Conservation (phyloP, 2,888 invertebrate species). For the Octonoba sinensis region DNA sequence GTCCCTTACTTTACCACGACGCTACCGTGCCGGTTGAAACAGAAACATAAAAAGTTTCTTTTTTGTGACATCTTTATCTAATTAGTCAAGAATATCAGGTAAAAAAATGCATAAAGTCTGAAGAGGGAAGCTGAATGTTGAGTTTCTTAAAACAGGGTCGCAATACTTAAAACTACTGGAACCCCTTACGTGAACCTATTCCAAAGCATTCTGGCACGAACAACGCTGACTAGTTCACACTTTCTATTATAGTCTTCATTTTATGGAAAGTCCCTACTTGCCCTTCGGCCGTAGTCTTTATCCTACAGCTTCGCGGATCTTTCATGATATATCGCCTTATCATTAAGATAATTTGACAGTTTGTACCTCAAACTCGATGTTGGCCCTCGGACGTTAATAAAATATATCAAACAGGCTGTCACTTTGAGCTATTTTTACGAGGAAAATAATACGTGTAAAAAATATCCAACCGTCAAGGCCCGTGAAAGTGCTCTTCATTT, state of each 20-base stretch:
- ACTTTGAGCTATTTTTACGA: conserved; percentile 63
- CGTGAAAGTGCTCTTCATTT: neutral
- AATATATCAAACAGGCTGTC: conserved; percentile 61
- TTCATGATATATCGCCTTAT: conserved; percentile 62
- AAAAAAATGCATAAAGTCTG: no score
- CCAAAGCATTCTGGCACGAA: no score
- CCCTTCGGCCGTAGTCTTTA: conserved; percentile 43
- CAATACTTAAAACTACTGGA: no score
- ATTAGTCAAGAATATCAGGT: no score
- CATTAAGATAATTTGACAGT: conserved; percentile 64
- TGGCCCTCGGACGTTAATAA: conserved; percentile 63
- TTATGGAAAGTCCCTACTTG: conserved; percentile 17
- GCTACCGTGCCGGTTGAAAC: no score
- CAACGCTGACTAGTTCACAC: no score
- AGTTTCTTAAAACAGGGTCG: no score
- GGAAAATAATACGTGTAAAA: conserved; percentile 49
- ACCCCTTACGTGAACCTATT: no score
- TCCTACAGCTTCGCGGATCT: conserved; percentile 56
- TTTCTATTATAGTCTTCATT: neutral
- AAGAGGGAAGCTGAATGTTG: no score
- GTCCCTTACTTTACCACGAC: no score
- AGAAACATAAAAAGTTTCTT: no score
- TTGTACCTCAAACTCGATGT: conserved; percentile 63
- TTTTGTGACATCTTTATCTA: no score
- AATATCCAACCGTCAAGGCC: conserved; percentile 28